Conservation (phyloP, 92 coral and sea anemone genomes). For the Diadumene lineata region DNA sequence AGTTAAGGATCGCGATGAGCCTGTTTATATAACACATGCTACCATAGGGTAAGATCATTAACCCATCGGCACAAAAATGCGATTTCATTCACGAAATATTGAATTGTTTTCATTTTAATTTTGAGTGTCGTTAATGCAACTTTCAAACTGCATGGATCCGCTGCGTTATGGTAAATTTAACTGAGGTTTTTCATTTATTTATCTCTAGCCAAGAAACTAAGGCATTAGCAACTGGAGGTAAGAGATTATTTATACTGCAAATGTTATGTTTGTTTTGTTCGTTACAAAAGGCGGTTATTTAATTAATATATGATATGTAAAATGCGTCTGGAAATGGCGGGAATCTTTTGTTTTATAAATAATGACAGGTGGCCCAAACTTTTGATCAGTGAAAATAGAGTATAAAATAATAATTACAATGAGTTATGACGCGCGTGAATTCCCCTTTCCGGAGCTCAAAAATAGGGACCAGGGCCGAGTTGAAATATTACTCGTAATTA, state of each 20-base stretch:
- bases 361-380: too few species aligned
- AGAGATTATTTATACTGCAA: background rate
- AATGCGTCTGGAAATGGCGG: background rate
- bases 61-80: background rate
- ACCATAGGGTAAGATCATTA: slow-evolving; percentile 26
- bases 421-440: too few species aligned
- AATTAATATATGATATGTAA: background rate
- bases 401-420: too few species aligned
- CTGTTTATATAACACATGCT: slow-evolving; percentile 40
- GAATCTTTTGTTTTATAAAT: too few species aligned
- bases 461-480: too few species aligned
- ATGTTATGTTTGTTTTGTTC: background rate
- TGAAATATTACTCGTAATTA: too few species aligned
- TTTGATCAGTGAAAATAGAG: too few species aligned
- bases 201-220: slow-evolving; percentile 45
- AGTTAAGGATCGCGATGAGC: background rate
- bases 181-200: background rate
- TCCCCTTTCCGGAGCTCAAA: too few species aligned
- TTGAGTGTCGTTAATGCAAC: too few species aligned
- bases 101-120: background rate
- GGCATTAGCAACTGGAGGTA: slow-evolving; percentile 60
- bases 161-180: background rate
- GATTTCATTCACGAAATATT: background rate
- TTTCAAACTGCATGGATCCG: too few species aligned
- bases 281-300: background rate